Conservation (phyloP, 2,113 vertebrate genomes). For the Bubo scandiacus region DNA sequence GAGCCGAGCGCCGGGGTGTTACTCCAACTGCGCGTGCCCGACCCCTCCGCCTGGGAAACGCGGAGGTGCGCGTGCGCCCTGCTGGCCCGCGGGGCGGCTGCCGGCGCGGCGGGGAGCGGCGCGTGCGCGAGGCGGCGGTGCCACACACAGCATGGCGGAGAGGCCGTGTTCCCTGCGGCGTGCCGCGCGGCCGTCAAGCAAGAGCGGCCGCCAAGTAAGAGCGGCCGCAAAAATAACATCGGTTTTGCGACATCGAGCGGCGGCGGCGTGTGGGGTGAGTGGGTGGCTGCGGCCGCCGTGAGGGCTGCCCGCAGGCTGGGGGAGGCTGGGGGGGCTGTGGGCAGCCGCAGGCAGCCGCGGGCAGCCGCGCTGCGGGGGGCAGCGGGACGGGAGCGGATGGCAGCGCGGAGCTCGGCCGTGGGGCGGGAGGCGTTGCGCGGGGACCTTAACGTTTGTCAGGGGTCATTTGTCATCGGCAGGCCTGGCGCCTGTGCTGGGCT, state of each 20-base stretch:
- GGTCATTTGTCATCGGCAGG: background rate
- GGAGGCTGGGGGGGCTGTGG: no score
- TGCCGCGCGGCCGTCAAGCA: background rate
- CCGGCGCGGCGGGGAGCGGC: rapidly evolving
- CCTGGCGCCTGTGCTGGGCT: background rate
- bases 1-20: rapidly evolving
- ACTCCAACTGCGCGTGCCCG: background rate
- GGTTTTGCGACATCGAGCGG: background rate
- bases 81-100: rapidly evolving
- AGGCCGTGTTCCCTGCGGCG: rapidly evolving
- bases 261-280: background rate
- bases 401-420: background rate
- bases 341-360: no score
- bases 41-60: rapidly evolving
- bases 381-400: background rate
- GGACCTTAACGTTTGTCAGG: background rate
- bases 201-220: background rate
- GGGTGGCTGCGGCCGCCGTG: no score
- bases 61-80: rapidly evolving
- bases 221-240: background rate
- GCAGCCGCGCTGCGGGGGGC: no score
- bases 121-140: rapidly evolving
- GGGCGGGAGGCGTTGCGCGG: background rate
- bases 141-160: background rate
- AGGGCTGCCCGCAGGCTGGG: background rate